Conservation (phyloP, 2,113 vertebrate species). For the Nesogale talazaci region DNA sequence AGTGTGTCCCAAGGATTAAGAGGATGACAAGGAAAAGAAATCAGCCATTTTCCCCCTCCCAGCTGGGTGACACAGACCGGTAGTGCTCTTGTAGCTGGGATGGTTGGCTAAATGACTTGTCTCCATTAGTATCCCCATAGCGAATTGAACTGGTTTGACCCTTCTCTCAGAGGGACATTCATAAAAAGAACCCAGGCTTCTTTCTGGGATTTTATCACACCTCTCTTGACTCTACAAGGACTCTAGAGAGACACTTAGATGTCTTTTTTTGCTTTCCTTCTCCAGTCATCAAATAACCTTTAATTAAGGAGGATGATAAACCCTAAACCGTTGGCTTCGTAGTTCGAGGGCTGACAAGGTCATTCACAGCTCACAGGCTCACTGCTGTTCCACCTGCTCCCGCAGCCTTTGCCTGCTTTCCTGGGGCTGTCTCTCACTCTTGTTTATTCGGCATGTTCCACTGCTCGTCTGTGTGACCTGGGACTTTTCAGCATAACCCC, state of each 20-base stretch:
- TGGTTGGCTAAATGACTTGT: neutral
- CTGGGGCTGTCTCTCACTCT: no score
- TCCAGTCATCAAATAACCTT: constrained; percentile 37
- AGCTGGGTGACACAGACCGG: no score
- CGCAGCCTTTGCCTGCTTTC: neutral
- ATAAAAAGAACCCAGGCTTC: neutral
- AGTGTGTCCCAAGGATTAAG: neutral
- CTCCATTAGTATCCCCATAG: neutral
- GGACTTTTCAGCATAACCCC: neutral
- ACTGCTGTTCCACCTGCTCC: neutral
- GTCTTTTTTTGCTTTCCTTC: constrained; percentile 18
- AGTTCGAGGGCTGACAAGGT: neutral
- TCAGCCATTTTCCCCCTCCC: no score
- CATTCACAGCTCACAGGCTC: neutral
- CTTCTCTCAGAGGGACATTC: neutral
- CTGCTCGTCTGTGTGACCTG: neutral
- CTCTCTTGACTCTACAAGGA: constrained; percentile 11
- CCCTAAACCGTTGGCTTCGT: neutral
- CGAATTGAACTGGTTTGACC: neutral
- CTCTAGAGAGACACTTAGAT: neutral
- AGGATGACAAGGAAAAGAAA: neutral
- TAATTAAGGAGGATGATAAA: constrained; percentile 48
- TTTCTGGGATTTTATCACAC: neutral
- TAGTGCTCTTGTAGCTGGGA: neutral
- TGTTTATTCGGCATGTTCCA: neutral